phyloP scores from a whole-genome alignment of 2,113 vertebrate species.

The Phylloscopus trochiloides region DNA sequence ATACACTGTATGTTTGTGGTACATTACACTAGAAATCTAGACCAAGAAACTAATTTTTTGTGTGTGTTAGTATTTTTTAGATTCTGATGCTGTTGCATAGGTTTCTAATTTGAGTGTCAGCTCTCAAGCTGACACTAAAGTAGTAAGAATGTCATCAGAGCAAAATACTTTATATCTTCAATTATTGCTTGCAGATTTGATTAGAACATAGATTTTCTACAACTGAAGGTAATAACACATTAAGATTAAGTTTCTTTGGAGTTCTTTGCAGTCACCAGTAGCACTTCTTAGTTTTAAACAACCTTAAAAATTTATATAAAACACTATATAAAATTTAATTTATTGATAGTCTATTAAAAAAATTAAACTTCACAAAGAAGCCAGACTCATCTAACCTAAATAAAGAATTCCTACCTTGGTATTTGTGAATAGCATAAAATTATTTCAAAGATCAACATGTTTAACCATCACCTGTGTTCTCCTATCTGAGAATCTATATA shows the following conservation, averaged over 20 bases:
- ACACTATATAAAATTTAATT: not conserved
- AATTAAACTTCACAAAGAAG: not conserved
- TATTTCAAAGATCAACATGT: not conserved
- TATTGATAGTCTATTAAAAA: not conserved
- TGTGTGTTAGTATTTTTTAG: not conserved
- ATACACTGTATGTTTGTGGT: not conserved
- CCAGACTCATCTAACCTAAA: not conserved
- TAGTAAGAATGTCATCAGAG: not conserved
- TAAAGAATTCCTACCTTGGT: not conserved
- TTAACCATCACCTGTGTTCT: not conserved
- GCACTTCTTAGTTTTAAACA: not conserved
- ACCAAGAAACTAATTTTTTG: not conserved
- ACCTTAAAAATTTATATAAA: not conserved
- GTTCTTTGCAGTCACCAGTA: not conserved
- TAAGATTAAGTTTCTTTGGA: not conserved
- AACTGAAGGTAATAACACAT: not conserved
- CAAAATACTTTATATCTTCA: not conserved
- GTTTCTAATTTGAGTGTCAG: not conserved
- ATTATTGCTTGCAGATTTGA: not conserved
- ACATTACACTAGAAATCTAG: not conserved
- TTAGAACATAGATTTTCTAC: not conserved
- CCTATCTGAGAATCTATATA: not conserved
- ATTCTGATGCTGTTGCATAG: not conserved
- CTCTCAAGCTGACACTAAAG: not conserved
- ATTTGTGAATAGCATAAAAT: not conserved